Conservation (phyloP, 2,888 invertebrate genomes). For the Arge pagana region DNA sequence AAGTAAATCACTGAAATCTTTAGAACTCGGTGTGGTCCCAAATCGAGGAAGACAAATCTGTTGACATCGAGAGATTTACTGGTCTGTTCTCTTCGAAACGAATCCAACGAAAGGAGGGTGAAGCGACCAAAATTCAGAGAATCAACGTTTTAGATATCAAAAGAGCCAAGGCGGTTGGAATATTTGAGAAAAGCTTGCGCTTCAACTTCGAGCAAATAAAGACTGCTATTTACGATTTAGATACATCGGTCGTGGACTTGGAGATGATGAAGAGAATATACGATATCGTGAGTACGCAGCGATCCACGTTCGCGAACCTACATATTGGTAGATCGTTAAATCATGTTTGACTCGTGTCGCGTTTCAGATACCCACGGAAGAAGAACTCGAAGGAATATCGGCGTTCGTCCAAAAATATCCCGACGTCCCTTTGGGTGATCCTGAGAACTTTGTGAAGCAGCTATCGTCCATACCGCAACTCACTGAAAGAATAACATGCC, state of each 20-base stretch:
- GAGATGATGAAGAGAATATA: slow-evolving; percentile 91
- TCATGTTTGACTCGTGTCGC: not conserved
- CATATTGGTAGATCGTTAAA: not conserved
- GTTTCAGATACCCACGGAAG: slow-evolving; percentile 77
- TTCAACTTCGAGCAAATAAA: slow-evolving; percentile 88
- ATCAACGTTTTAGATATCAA: slow-evolving; percentile 90
- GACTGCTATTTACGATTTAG: slow-evolving; percentile 89
- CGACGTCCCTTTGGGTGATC: slow-evolving; percentile 82
- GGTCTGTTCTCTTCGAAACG: slow-evolving; percentile 88
- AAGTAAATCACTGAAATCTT: not conserved
- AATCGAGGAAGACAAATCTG: slow-evolving; percentile 81
- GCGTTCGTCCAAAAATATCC: slow-evolving; percentile 72
- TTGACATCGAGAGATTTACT: slow-evolving; percentile 84
- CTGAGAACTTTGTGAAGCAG: slow-evolving; percentile 89
- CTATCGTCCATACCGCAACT: slow-evolving; percentile 87
- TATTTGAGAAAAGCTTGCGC: slow-evolving; percentile 87
- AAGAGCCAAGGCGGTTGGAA: slow-evolving; percentile 92
- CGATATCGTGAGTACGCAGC: slow-evolving; percentile 71
- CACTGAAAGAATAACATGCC: slow-evolving; percentile 87
- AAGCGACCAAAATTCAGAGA: slow-evolving; percentile 74
- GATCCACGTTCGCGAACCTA: not conserved
- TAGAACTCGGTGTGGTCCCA: slow-evolving; percentile 64
- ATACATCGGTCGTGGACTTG: slow-evolving; percentile 84
- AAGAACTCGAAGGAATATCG: slow-evolving; percentile 79
- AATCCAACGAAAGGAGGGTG: slow-evolving; percentile 70